Evolutionary conservation across 2,888 invertebrate genomes (phyloP), one percentile per base, ranked within the genome.

Genomic region (Metopia argyrocephala): DNA sequence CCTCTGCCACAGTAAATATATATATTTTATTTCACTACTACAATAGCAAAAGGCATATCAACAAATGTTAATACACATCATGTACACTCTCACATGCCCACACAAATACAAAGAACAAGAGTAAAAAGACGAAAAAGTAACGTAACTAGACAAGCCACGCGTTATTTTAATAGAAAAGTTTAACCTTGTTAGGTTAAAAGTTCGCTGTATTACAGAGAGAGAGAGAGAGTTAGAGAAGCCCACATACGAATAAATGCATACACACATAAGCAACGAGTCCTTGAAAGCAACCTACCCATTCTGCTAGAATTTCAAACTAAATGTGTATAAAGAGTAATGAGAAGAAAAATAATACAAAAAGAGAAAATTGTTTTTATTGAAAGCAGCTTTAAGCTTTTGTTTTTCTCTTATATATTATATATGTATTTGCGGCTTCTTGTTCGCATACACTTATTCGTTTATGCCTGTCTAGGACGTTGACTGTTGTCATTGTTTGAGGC

Each of bases 391-490:
- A 6, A 23, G 18, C 5, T 59, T 46, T 61, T 2, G 28, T 3
- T 27, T 21, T n/a, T 7, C 46, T 48, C 64, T 54, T 52, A 18
- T 25, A 48, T 28, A 45, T 21, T 54, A 31, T 27, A 18, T 61
- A 23, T 25, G 5, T 45, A 20, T 31, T 21, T 31, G n/a, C 45
- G 7, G 6, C 5, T 61, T 31, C 56, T 20, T 25, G 18, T 56
- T 50, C 3, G 54, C 21, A n/a, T n/a, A n/a, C n/a, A 12, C 31
- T 21, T 64, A 27, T 21, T 38, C 21, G 5, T 28, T n/a, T 62
- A 75, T 76, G 65, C 76, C 76, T 80, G 65, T 69, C 68, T 84
- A 84, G 86, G 85, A 85, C 86, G 82, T 85, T 86, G 84, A 83
- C 86, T 84, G 83, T 85, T 84, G 82, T 57, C 84, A 84, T 85